phyloP scores from a whole-genome alignment of 2,797 vertebrate genomes.

The Leptodactylus fallax region DNA sequence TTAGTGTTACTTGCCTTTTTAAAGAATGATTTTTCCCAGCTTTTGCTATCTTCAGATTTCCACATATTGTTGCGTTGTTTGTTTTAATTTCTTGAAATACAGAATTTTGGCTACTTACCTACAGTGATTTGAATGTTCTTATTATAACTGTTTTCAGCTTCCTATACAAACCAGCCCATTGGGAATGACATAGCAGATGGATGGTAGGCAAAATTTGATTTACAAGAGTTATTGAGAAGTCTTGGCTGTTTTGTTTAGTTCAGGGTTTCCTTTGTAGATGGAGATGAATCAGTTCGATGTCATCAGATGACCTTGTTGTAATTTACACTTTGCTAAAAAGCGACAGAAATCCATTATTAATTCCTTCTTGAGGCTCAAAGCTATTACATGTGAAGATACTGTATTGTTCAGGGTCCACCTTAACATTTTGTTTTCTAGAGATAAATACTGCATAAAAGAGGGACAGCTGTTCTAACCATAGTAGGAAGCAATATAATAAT shows the following conservation, averaged over 20 bases:
- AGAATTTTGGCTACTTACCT: neutral
- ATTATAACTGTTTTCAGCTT: neutral
- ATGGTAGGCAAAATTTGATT: neutral
- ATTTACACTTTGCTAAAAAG: neutral
- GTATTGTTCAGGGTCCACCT: neutral
- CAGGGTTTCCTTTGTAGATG: neutral
- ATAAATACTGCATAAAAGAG: too few species aligned
- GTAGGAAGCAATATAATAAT: too few species aligned
- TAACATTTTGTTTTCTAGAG: too few species aligned
- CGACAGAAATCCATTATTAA: neutral
- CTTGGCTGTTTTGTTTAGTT: constrained; percentile 12
- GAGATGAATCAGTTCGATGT: neutral
- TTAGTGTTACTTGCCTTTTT: too few species aligned
- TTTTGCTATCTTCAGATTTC: too few species aligned
- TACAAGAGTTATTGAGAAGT: neutral
- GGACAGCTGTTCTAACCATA: too few species aligned
- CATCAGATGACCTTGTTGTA: neutral
- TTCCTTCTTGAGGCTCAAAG: neutral
- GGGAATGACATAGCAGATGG: constrained; percentile 27
- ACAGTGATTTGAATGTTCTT: neutral
- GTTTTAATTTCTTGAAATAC: neutral
- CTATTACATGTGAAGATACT: neutral
- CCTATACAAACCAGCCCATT: constrained; percentile 11
- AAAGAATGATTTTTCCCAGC: too few species aligned
- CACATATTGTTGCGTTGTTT: neutral